Evolutionary conservation across 2,113 vertebrate genomes (phyloP), one percentile per base, ranked within the genome.

Genomic region (Beaufortia kweichowensis): DNA sequence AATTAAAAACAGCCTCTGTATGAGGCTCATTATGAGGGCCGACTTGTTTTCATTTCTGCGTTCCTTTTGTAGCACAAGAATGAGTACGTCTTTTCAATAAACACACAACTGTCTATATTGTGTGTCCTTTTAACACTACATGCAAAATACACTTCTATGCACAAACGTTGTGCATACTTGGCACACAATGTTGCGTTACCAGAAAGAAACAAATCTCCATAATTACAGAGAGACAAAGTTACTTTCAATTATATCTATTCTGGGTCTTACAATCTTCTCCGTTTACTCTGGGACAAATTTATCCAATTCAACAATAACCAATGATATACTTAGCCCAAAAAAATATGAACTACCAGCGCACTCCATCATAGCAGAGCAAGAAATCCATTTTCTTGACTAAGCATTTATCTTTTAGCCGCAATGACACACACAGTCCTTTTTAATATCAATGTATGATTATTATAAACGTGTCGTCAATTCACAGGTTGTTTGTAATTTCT

Each of bases 401-500:
- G 35, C 68, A 29, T 55, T 73, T 57, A 57, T 64, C 23, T 43
- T 69, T 57, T 64, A 33, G 61, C 60, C 35, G 23, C 68, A 61
- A 66, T 35, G 35, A 65, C 46, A 46, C 31, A 55, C 35, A 21
- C 6, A 26, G 10, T 23, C 33, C 41, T 24, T 39, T 21, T 46
- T 3, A 63, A 50, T 26, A 60, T 62, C 53, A 56, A 79, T 60
- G 76, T 19, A 69, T 59, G 70, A 39, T 48, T 79, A 66, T 60
- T 10, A 73, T 81, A 78, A 88, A 87, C 77, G 71, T 78, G 66
- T 72, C 66, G 53, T 78, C 81, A 88, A 82, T 75, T 85, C 82
- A 83, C 66, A 75, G 67, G 53, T 80, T 79, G 65, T 84, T 87
- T 84, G 79, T 84, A 86, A 87, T 87, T 81, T 84, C 43, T 79